phyloP scores from a whole-genome alignment of 2,797 vertebrate species.

The Bovichtus variegatus region DNA sequence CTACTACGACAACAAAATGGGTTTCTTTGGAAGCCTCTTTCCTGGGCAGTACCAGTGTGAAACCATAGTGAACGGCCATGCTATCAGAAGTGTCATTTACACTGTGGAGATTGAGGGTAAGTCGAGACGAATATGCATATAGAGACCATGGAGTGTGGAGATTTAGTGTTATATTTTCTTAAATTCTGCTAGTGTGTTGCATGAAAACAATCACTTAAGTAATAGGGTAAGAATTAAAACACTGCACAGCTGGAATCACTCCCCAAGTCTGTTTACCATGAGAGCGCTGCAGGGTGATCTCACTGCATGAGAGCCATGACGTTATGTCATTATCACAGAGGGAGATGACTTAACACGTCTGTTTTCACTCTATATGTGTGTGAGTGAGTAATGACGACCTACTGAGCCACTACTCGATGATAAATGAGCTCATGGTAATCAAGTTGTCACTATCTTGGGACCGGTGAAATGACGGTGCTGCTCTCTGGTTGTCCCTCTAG shows the following conservation, averaged over 20 bases:
- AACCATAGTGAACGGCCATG: conserved; percentile 79
- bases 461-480: conserved; percentile 32
- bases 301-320: conserved; percentile 54
- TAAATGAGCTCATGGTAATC: conserved; percentile 55
- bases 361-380: conserved; percentile 49
- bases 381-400: conserved; percentile 33
- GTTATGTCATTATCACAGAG: conserved; percentile 64
- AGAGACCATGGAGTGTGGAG: not conserved
- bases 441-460: conserved; percentile 25
- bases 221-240: not conserved
- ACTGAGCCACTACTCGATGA: conserved; percentile 26
- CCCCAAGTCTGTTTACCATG: conserved; percentile 25
- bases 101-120: conserved; percentile 86
- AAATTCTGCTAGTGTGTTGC: no score
- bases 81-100: conserved; percentile 85
- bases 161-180: not conserved
- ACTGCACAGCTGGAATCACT: conserved; percentile 58
- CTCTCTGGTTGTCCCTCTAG: conserved; percentile 50
- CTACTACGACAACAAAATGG: conserved; percentile 88
- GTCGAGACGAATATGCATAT: not conserved
- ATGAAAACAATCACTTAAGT: not conserved
- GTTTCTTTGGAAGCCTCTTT: conserved; percentile 87
- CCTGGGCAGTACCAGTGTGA: conserved; percentile 90
- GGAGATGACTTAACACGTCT: conserved; percentile 63
- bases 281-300: conserved; percentile 59